A percentile compares a stretch with the other conserved stretches of the same genome.
Conservation (phyloP, 2,888 invertebrate genomes). For the Plagodis dolabraria region DNA sequence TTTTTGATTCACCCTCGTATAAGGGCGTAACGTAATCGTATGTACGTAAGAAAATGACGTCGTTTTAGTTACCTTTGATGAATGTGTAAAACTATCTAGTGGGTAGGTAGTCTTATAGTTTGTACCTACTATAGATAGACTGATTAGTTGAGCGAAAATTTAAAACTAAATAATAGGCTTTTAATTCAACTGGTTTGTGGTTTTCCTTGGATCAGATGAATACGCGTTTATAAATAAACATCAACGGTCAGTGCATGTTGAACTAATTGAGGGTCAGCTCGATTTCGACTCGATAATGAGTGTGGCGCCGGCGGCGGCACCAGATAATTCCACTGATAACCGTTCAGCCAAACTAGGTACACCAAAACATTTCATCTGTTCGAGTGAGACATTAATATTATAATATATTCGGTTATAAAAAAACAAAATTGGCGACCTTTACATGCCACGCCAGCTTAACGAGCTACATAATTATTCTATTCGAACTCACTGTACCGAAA, state of each 20-base stretch:
- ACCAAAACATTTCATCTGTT: conserved; percentile 10
- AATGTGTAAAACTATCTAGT: no score
- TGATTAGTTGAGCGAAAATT: background rate
- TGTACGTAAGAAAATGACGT: no score
- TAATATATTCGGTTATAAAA: conserved; percentile 36
- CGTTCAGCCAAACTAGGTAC: conserved; percentile 38
- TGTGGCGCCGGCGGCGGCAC: conserved; percentile 50
- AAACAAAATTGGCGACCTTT: conserved; percentile 51
- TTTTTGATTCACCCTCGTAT: no score
- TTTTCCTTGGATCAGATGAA: conserved; percentile 29
- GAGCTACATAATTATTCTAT: conserved; percentile 41
- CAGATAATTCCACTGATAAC: conserved; percentile 62
- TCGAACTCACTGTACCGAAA: conserved; percentile 63
- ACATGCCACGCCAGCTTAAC: conserved; percentile 50
- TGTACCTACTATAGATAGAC: background rate
- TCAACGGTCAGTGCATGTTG: conserved; percentile 43
- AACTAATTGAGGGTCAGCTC: conserved; percentile 56
- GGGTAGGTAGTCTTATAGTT: no score
- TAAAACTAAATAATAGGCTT: background rate
- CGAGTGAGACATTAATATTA: conserved; percentile 25
- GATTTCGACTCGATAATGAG: conserved; percentile 61
- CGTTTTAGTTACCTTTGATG: no score
- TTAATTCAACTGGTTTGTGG: conserved; percentile 31
- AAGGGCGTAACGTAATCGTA: no score
- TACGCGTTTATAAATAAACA: conserved; percentile 43